A percentile compares a stretch with the other conserved stretches of the same genome.
These are phyloP conservation scores for Campoletis raptor DNA, from an alignment of 2,888 invertebrate species.

Conservation along the genomic window DNA sequence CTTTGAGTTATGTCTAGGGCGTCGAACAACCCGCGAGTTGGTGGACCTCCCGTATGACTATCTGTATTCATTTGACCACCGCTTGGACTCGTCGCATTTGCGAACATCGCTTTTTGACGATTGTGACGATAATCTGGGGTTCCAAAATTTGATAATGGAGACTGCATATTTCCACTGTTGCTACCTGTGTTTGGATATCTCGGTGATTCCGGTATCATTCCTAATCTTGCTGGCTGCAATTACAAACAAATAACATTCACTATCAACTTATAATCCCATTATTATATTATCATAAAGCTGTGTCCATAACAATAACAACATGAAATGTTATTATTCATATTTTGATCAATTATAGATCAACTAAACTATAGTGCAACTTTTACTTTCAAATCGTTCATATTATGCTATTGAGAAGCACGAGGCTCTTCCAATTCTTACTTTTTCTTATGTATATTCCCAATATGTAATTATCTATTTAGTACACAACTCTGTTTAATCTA, in stretches of 20 bases:
- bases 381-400: too few relatives aligned
- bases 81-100: constrained; percentile 75
- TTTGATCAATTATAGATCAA: too few relatives aligned
- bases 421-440: background rate
- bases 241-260: constrained; percentile 8
- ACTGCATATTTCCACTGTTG: constrained; percentile 69
- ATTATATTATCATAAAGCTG: background rate
- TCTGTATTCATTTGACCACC: constrained; percentile 78
- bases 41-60: constrained; percentile 88
- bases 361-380: too few relatives aligned
- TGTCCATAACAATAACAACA: too few relatives aligned
- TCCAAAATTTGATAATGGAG: constrained; percentile 77
- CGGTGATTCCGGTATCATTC: constrained; percentile 73
- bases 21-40: constrained; percentile 90
- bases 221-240: constrained; percentile 79
- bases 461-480: background rate
- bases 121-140: constrained; percentile 81
- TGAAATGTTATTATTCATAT: too few relatives aligned
- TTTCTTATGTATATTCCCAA: too few relatives aligned
- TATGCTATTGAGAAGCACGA: too few relatives aligned
- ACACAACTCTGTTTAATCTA: background rate
- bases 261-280: constrained; percentile 1
- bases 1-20: constrained; percentile 86
- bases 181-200: constrained; percentile 73
- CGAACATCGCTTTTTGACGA: constrained; percentile 83